Percentiles rank a stretch among this genome's conserved stretches.
phyloP scores from a whole-genome alignment of 2,888 invertebrate genomes.

The Diarsia brunnea region DNA sequence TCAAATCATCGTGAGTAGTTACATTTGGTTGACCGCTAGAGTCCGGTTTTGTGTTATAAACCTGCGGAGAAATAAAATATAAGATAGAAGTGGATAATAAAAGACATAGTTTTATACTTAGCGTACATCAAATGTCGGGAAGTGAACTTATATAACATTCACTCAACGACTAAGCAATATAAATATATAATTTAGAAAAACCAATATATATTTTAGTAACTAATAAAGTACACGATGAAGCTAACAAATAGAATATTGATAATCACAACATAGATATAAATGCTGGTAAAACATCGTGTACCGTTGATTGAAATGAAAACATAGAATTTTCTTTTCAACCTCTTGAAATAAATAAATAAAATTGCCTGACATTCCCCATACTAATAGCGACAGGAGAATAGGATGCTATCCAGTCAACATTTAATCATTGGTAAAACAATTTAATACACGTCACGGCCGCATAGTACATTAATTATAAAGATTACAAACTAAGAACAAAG shows the following conservation, averaged over 20 bases:
- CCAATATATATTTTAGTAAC: conserved; percentile 63
- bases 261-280: neutral
- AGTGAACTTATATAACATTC: conserved; percentile 77
- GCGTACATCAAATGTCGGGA: conserved; percentile 79
- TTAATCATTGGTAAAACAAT: conserved; percentile 77
- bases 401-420: conserved; percentile 87
- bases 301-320: conserved; percentile 71
- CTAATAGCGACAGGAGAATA: conserved; percentile 88
- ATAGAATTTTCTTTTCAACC: conserved; percentile 69
- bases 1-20: conserved; percentile 86
- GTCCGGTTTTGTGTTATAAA: conserved; percentile 91
- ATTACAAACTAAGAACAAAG: neutral
- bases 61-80: conserved; percentile 90
- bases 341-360: conserved; percentile 72
- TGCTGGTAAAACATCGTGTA: conserved; percentile 66
- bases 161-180: conserved; percentile 84
- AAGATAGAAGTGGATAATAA: conserved; percentile 87
- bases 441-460: conserved; percentile 71
- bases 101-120: conserved; percentile 77
- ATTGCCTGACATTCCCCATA: conserved; percentile 83
- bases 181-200: conserved; percentile 77
- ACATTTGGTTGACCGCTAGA: conserved; percentile 91
- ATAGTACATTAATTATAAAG: conserved; percentile 59
- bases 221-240: conserved; percentile 53
- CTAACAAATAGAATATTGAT: neutral